Evolutionary conservation across 2,113 vertebrate genomes (phyloP).

Genomic region (Stictonetta naevosa): DNA sequence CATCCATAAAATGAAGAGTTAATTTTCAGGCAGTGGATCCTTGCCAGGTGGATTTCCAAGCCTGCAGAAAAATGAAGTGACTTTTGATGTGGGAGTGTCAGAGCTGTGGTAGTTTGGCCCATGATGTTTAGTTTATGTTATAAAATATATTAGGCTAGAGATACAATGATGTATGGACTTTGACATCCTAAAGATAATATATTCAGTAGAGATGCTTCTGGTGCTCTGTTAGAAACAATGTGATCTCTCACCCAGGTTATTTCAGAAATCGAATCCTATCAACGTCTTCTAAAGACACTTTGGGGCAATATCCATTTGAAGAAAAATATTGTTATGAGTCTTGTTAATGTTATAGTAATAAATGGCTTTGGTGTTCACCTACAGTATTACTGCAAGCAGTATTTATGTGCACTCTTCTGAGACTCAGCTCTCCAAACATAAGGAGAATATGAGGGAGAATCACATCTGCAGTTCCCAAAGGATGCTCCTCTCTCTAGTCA

Average conservation of each 20-base stretch:
- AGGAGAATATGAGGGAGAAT: background rate
- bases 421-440: background rate
- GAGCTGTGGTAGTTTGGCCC: background rate
- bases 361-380: background rate
- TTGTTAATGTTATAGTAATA: background rate
- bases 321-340: background rate
- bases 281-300: background rate
- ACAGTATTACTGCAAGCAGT: background rate
- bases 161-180: background rate
- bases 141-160: background rate
- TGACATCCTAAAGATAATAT: background rate
- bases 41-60: background rate
- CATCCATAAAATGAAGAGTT: background rate
- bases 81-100: background rate
- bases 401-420: background rate
- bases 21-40: background rate
- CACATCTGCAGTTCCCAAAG: background rate
- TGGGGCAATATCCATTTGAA: background rate
- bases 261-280: background rate
- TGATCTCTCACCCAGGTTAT: background rate
- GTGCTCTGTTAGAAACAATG: background rate
- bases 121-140: background rate
- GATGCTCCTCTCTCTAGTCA: constrained; percentile 10
- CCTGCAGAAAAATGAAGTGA: background rate
- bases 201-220: background rate